These are phyloP conservation scores for Drosophila colorata DNA, from an alignment of 2,888 invertebrate genomes.

Conservation along the genomic window DNA sequence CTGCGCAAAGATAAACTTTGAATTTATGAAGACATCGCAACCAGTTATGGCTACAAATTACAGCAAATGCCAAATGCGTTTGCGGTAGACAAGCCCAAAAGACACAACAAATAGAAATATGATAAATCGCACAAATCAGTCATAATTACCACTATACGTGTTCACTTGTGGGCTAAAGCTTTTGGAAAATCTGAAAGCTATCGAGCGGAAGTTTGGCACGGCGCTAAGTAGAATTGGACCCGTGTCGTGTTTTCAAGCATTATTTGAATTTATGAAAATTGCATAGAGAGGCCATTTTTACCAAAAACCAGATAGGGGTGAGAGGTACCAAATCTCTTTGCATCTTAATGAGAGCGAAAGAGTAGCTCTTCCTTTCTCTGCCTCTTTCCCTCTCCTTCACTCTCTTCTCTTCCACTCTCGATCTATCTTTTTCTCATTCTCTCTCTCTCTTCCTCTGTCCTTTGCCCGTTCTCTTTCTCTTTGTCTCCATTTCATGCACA, in stretches of 20 bases:
- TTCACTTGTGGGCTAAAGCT: slow-evolving; percentile 17
- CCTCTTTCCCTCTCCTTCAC: too few relatives aligned
- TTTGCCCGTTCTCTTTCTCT: too few relatives aligned
- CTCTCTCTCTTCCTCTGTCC: too few relatives aligned
- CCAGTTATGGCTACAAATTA: slow-evolving; percentile 50
- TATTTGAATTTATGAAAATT: neutral
- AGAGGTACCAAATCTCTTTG: too few relatives aligned
- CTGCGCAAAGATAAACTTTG: slow-evolving; percentile 27
- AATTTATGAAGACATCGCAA: slow-evolving; percentile 29
- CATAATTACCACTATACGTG: slow-evolving; percentile 56
- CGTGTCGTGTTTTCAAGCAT: slow-evolving; percentile 4
- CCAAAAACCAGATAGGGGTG: too few relatives aligned
- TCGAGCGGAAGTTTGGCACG: slow-evolving; percentile 34
- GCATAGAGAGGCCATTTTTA: too few relatives aligned
- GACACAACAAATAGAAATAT: slow-evolving; percentile 26
- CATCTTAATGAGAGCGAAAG: too few relatives aligned
- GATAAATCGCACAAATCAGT: slow-evolving; percentile 65
- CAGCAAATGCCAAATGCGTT: slow-evolving; percentile 49
- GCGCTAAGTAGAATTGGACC: neutral
- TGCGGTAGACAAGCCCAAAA: slow-evolving; percentile 36
- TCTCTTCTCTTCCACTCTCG: too few relatives aligned
- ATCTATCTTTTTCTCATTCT: too few relatives aligned
- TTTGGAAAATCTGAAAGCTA: slow-evolving; percentile 35
- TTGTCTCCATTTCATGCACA: too few relatives aligned
- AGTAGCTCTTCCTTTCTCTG: too few relatives aligned